These are phyloP conservation scores for Xenentodon cancila DNA, from an alignment of 2,797 vertebrate species.

Conservation along the genomic window DNA sequence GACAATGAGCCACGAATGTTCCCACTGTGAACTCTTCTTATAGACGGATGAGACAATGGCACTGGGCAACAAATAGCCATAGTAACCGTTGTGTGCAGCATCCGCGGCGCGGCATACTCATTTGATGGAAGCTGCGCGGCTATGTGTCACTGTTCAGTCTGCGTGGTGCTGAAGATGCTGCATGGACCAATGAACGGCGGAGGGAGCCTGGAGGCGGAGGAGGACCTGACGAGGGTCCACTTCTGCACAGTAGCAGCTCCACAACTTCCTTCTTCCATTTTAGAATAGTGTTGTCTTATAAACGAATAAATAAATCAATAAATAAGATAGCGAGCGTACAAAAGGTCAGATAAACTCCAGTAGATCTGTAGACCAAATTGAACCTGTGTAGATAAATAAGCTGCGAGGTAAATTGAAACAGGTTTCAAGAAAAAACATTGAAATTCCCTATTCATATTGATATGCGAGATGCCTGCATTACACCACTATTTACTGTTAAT, in stretches of 20 bases:
- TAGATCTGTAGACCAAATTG: background rate
- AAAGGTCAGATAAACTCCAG: background rate
- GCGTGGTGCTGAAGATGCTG: conserved; percentile 81
- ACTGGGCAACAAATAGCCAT: conserved; percentile 7
- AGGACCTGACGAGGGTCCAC: conserved; percentile 37
- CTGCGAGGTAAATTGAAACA: conserved; percentile 15
- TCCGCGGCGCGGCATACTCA: conserved; percentile 44
- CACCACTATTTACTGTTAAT: too few relatives aligned
- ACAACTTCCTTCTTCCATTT: conserved; percentile 47
- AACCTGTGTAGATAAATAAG: too few relatives aligned
- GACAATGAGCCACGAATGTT: background rate
- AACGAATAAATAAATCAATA: too few relatives aligned
- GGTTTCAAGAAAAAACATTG: background rate
- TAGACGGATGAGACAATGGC: background rate
- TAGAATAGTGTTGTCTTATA: conserved; percentile 36
- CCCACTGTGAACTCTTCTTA: conserved; percentile 1
- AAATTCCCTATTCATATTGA: background rate
- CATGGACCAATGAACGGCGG: conserved; percentile 67
- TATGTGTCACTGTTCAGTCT: conserved; percentile 79
- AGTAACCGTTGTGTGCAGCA: conserved; percentile 24
- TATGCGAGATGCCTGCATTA: too few relatives aligned
- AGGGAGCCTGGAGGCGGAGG: conserved; percentile 64
- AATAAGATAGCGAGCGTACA: background rate
- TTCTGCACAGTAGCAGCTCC: conserved; percentile 47
- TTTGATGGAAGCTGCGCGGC: conserved; percentile 19